A percentile compares a stretch with the other conserved stretches of the same genome.
Conservation (phyloP, 2,797 vertebrate species). For the Natrix natrix region DNA sequence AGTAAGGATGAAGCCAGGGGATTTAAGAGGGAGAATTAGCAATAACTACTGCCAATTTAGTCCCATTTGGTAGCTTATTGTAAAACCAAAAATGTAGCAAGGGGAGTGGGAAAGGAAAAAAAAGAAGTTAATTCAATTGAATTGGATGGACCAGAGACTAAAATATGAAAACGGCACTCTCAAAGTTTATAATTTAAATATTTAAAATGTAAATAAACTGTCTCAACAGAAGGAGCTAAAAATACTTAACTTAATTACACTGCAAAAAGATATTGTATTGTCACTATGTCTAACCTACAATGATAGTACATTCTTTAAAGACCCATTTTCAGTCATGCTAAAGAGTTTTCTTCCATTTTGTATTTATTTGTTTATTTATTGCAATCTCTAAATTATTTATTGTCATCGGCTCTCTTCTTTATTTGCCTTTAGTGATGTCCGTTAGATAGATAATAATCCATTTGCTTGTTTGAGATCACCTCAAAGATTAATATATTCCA, state of each 20-base stretch:
- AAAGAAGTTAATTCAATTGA: slow-evolving; percentile 48
- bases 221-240: neutral
- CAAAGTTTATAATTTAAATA: slow-evolving; percentile 24
- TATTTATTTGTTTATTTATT: neutral
- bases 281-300: neutral
- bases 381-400: neutral
- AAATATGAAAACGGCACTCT: slow-evolving; percentile 40
- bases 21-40: slow-evolving; percentile 60
- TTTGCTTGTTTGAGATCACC: neutral
- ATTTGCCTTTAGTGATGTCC: neutral
- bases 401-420: no score
- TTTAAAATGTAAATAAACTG: neutral
- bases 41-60: slow-evolving; percentile 59
- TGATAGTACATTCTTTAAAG: neutral
- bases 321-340: neutral
- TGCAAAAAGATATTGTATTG: neutral
- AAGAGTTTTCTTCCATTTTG: neutral
- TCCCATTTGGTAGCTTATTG: slow-evolving; percentile 48
- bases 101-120: slow-evolving; percentile 27
- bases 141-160: slow-evolving; percentile 26
- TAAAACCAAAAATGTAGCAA: slow-evolving; percentile 46
- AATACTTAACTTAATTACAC: slow-evolving; percentile 5
- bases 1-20: slow-evolving; percentile 51
- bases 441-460: neutral
- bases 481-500: neutral